Evolutionary conservation across 1,140 invertebrate species (phyloP).

Genomic region (Anastatus disparis): DNA sequence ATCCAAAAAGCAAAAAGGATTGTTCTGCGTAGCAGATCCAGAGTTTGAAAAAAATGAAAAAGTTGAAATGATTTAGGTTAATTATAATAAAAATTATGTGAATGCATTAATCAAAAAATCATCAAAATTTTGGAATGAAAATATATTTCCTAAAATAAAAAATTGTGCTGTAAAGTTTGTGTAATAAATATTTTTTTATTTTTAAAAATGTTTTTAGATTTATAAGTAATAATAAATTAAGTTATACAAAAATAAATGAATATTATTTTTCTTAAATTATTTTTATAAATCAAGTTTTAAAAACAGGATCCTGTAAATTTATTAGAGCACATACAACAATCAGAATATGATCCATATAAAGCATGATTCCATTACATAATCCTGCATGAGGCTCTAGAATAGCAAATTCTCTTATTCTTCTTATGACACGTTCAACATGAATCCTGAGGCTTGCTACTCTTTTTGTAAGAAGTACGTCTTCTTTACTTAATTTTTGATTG

Average conservation of each 20-base stretch:
- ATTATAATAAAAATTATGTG: slow-evolving; percentile 23
- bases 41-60: slow-evolving; percentile 49
- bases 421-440: too few species aligned
- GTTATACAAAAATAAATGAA: not conserved
- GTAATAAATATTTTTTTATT: not conserved
- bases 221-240: not conserved
- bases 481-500: too few species aligned
- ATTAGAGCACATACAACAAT: not conserved
- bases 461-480: too few species aligned
- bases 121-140: slow-evolving; percentile 33
- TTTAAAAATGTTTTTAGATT: not conserved
- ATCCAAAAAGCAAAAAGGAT: slow-evolving; percentile 55
- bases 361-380: not conserved
- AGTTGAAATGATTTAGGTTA: slow-evolving; percentile 35
- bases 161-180: not conserved
- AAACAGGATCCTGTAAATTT: not conserved
- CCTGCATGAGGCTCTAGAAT: not conserved
- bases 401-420: too few species aligned
- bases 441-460: too few species aligned
- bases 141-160: slow-evolving; percentile 35
- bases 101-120: slow-evolving; percentile 16
- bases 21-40: slow-evolving; percentile 51
- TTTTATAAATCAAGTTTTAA: not conserved
- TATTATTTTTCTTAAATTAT: not conserved
- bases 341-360: not conserved